Conservation (phyloP, 2,888 invertebrate genomes). For the Notocelia uddmanniana region DNA sequence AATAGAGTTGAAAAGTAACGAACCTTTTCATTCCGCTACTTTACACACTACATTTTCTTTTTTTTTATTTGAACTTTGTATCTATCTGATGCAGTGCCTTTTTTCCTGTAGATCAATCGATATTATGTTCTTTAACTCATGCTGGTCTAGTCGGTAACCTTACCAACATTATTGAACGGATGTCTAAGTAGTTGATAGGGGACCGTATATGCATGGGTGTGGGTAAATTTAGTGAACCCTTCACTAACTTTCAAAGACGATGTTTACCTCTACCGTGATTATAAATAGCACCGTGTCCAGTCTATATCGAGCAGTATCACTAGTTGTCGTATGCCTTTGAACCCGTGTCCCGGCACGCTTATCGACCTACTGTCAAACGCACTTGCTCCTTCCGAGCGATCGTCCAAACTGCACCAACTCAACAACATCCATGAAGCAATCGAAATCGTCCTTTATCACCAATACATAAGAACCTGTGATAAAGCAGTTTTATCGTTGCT, state of each 20-base stretch:
- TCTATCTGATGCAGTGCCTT: too few species aligned
- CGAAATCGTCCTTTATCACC: conserved; percentile 44
- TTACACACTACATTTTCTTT: too few species aligned
- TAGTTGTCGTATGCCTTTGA: conserved; percentile 59
- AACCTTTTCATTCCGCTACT: too few species aligned
- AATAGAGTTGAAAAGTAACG: too few species aligned
- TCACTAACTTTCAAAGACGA: conserved; percentile 11
- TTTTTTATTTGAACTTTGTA: too few species aligned
- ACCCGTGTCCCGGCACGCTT: conserved; percentile 71
- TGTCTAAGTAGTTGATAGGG: neutral
- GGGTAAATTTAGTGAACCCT: conserved; percentile 7
- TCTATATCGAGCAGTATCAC: conserved; percentile 40
- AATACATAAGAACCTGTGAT: conserved; percentile 13
- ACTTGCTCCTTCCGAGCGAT: conserved; percentile 74
- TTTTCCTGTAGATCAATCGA: too few species aligned
- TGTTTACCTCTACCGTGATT: conserved; percentile 31
- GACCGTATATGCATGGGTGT: neutral
- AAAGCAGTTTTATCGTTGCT: conserved; percentile 41
- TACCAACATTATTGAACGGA: neutral
- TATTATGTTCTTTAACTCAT: neutral
- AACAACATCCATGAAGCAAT: neutral
- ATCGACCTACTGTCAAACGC: conserved; percentile 79
- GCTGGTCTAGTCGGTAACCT: neutral
- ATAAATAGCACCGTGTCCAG: conserved; percentile 36
- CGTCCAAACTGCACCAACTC: conserved; percentile 60